Conservation (phyloP, 2,888 invertebrate genomes). For the Agrochola litura region DNA sequence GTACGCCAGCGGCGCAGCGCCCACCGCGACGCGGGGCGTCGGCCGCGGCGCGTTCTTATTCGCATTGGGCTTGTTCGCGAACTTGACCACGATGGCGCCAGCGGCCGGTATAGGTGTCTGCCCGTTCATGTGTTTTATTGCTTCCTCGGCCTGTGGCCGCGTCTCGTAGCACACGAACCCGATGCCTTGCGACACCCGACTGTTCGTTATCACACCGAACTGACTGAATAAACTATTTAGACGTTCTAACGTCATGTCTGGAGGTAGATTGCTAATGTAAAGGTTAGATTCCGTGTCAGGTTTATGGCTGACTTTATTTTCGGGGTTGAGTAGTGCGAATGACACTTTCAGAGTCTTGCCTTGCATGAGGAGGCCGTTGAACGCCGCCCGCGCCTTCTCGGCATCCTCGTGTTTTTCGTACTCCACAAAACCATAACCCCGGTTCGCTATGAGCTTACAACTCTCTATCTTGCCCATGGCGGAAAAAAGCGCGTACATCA, state of each 20-base stretch:
- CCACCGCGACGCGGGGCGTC: constrained; percentile 79
- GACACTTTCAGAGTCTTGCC: constrained; percentile 89
- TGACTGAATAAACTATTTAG: constrained; percentile 85
- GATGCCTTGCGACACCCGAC: constrained; percentile 89
- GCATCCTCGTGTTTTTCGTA: constrained; percentile 90
- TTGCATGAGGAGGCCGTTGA: constrained; percentile 89
- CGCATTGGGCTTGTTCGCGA: constrained; percentile 88
- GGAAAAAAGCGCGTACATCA: constrained; percentile 90
- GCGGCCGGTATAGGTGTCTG: constrained; percentile 85
- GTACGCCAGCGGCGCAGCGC: constrained; percentile 81
- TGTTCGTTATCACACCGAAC: constrained; percentile 88
- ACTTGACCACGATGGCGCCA: constrained; percentile 87
- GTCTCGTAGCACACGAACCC: constrained; percentile 88
- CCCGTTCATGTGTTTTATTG: constrained; percentile 86
- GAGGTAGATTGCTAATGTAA: constrained; percentile 89
- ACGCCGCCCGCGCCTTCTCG: constrained; percentile 89
- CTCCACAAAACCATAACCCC: constrained; percentile 89
- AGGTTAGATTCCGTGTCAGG: constrained; percentile 89
- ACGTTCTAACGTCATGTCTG: constrained; percentile 89
- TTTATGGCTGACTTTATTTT: constrained; percentile 88
- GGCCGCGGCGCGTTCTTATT: constrained; percentile 85
- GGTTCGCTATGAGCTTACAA: constrained; percentile 88
- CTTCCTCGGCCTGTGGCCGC: constrained; percentile 87
- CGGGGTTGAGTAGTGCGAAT: constrained; percentile 89
- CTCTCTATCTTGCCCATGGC: constrained; percentile 90